Conservation (phyloP, 2,113 vertebrate species). For the Dryoscopus gambensis region DNA sequence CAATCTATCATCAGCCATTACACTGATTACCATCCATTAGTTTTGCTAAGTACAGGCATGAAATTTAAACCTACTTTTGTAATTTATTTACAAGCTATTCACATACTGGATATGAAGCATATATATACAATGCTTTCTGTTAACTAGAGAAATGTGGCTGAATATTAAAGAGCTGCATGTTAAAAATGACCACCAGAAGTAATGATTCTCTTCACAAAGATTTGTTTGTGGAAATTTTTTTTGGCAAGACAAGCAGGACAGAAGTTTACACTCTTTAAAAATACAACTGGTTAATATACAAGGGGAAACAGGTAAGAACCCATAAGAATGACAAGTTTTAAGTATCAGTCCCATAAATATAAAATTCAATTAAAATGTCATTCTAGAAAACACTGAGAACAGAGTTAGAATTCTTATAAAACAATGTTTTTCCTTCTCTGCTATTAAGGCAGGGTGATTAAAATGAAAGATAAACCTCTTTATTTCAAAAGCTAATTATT, state of each 20-base stretch:
- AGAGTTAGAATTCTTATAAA: neutral
- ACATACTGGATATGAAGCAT: neutral
- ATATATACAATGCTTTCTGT: neutral
- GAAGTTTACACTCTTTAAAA: neutral
- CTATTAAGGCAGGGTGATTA: neutral
- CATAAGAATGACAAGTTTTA: neutral
- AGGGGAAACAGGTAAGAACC: neutral
- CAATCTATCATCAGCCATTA: neutral
- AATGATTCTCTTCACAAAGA: neutral
- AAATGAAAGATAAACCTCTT: slow-evolving; percentile 6
- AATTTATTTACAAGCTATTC: slow-evolving; percentile 1
- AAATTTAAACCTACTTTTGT: neutral
- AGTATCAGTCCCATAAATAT: neutral
- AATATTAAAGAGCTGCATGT: neutral
- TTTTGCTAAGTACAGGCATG: neutral
- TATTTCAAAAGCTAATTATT: slow-evolving; percentile 30
- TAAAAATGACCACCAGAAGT: neutral
- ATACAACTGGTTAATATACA: neutral
- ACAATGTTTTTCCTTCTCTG: neutral
- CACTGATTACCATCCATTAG: neutral
- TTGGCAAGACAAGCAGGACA: neutral
- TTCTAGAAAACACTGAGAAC: neutral
- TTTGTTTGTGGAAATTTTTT: neutral
- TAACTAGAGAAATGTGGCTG: neutral
- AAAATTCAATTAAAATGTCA: neutral